Evolutionary conservation across 2,797 vertebrate genomes (phyloP).

Genomic region (Agapornis canus): DNA sequence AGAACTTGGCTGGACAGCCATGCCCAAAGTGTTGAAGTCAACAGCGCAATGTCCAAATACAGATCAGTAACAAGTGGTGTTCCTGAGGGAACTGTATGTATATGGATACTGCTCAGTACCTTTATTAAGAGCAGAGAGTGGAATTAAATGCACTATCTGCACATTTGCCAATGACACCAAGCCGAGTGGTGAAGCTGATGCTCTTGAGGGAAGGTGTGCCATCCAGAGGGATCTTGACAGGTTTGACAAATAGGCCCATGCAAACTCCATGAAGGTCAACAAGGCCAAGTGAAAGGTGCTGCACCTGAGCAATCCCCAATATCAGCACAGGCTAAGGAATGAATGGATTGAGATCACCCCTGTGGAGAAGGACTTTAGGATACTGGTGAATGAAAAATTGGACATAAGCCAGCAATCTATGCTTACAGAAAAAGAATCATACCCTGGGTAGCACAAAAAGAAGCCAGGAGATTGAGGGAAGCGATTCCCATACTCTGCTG

Average conservation of each 20-base stretch:
- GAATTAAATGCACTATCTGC: not conserved
- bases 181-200: not conserved
- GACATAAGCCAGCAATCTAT: not conserved
- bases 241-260: not conserved
- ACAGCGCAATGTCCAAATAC: not conserved
- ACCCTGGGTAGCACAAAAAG: not conserved
- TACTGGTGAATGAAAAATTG: not conserved
- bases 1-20: not conserved
- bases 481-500: not conserved
- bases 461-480: not conserved
- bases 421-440: accelerated
- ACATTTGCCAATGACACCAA: not conserved
- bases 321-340: not conserved
- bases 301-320: not conserved
- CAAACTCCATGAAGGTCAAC: not conserved
- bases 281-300: not conserved
- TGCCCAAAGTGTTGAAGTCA: not conserved
- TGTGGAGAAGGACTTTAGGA: not conserved
- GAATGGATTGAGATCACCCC: not conserved
- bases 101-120: not conserved
- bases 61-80: not conserved
- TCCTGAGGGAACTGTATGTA: not conserved
- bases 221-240: not conserved
- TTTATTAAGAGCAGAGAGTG: not conserved
- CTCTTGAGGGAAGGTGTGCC: accelerated